phyloP scores from a whole-genome alignment of 1,140 invertebrate genomes.

The Leucophenga varia region DNA sequence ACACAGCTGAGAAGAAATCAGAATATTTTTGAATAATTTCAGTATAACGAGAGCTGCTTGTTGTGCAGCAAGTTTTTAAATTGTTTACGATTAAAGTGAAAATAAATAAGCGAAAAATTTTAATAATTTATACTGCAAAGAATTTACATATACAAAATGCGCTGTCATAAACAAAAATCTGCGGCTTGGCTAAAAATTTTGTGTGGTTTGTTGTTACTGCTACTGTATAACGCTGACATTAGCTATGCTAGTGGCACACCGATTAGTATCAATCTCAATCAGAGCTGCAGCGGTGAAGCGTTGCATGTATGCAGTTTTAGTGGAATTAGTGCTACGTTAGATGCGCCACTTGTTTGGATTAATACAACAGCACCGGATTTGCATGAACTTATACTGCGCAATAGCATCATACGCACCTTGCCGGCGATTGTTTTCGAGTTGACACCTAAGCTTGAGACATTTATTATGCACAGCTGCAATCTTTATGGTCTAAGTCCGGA shows the following conservation, averaged over 20 bases:
- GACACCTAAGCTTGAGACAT: constrained; percentile 23
- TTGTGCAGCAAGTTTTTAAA: too few species aligned
- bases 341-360: constrained; percentile 13
- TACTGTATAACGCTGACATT: too few species aligned
- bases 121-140: constrained; percentile 1
- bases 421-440: constrained; percentile 20
- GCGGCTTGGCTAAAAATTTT: too few species aligned
- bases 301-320: constrained; percentile 31
- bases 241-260: too few species aligned
- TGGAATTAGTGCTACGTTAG: constrained; percentile 5
- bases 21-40: too few species aligned
- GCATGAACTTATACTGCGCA: constrained; percentile 23
- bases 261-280: constrained; percentile 18
- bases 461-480: constrained; percentile 31
- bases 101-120: constrained; percentile 1
- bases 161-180: too few species aligned
- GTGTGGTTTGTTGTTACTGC: too few species aligned
- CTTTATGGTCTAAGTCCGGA: constrained; percentile 17
- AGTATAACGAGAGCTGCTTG: too few species aligned
- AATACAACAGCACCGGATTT: constrained; percentile 9
- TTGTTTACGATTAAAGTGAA: too few species aligned
- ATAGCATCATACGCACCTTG: constrained; percentile 18
- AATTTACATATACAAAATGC: too few species aligned
- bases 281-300: constrained; percentile 29
- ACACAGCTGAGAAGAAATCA: too few species aligned